Evolutionary conservation across 2,888 invertebrate species (phyloP), one percentile per base, ranked within the genome.

Genomic region (Cremastinae sp.): DNA sequence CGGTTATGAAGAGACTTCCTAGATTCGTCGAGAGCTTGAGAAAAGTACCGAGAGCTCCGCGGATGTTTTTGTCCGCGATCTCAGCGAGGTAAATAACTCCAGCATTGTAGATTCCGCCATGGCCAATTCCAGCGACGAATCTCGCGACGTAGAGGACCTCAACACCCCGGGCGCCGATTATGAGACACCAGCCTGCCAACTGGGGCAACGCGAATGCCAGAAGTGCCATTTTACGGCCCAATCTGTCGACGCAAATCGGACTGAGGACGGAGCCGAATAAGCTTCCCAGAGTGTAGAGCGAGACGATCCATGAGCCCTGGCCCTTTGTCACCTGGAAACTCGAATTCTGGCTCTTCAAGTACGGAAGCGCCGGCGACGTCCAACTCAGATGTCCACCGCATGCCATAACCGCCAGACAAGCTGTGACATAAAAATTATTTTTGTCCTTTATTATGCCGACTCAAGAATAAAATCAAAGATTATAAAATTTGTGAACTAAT

Each of bases 81-180:
- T 93, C 93, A 1, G 91, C 92, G 10, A 93, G 89, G 83, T 93
- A 93, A 81, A 93, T 91, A 0, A 93, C 92, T 1, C 91, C 88
- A 1, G 90, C 90, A 43, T 91, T 90, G 58, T 90, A 91, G 9
- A 90, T 86, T 68, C 91, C 89, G 1, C 90, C 90, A 68, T 88
- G 86, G 7, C 90, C 91, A 41, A 91, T 86, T 0, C 92, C 92
- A 20, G 90, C 90, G 20, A 91, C 78, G 35, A 91, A 86, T 39
- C 91, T 85, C 0, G 91, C 91, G 5, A 87, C 66, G 79, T 88
- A 90, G 1, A 91, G 84, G 14, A 85, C 76, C 1, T 58, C 53
- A 59, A 82, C 83, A 35, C 82, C 81, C 1, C 65, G 79, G 1
- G 85, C 84, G 0, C 79, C 82, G 47, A 87, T 84, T 10, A 87